Percentiles rank a stretch among this genome's conserved stretches.
phyloP scores from a whole-genome alignment of 2,797 vertebrate species.

The Pampus argenteus region DNA sequence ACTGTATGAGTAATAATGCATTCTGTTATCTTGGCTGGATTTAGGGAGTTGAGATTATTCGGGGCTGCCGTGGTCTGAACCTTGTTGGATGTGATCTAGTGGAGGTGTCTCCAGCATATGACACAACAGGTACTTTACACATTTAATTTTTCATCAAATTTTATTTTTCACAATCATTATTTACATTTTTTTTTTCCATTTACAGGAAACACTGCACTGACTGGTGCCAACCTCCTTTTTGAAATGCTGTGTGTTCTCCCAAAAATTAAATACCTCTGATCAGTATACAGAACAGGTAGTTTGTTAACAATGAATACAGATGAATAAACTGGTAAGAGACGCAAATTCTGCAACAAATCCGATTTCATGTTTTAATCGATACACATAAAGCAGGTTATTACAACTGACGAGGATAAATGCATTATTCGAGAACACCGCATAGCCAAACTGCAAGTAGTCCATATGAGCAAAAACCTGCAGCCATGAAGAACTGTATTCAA shows the following conservation, averaged over 20 bases:
- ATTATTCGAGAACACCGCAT: neutral
- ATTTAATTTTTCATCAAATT: neutral
- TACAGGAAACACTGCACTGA: constrained; percentile 93
- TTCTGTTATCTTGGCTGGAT: neutral
- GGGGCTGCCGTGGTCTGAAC: constrained; percentile 91
- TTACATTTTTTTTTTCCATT: constrained; percentile 4
- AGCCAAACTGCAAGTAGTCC: no score
- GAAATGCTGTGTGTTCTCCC: constrained; percentile 95
- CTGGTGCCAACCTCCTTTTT: constrained; percentile 93
- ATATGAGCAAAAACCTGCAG: no score
- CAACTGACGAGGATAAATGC: neutral
- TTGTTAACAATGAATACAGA: neutral
- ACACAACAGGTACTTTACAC: constrained; percentile 88
- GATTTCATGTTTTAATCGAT: neutral
- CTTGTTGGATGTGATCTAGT: constrained; percentile 95
- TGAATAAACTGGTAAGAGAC: neutral
- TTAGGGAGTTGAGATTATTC: constrained; percentile 95
- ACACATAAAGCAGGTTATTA: constrained; percentile 38
- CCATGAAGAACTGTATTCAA: no score
- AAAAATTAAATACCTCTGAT: constrained; percentile 83
- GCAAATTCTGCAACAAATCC: neutral
- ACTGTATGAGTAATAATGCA: neutral
- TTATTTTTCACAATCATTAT: neutral
- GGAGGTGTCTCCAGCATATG: constrained; percentile 92
- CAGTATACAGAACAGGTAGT: neutral